Base-by-base conservation (phyloP, 2,113 vertebrate genomes). In the Mus spicilegus region DNA sequence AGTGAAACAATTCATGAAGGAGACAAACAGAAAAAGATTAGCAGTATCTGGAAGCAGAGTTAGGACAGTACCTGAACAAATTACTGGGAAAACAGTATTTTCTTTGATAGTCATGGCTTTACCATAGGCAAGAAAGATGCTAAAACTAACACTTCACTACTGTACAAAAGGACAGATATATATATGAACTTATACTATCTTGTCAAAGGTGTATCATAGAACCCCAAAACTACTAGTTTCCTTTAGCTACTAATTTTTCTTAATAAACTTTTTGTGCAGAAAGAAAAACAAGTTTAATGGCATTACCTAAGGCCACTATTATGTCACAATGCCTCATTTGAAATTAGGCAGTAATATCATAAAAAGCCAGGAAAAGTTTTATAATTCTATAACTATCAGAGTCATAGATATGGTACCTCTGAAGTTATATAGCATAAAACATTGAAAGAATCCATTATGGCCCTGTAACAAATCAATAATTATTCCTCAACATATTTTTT, bases 401-500 rank as follows among this genome's bases (percentile, higher is more conserved):
- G 33, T 88, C 85, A 92, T 75, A 89, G 76, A 80, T 65, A 75
- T 13, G 88, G 24, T 36, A 96, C 12, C 49, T 36, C 88, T 75
- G 22, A 92, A 86, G 11, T 89, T 54, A 33, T 3, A 26, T 36
- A 92, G 8, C 69, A 16, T 28, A 46, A 49, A 93, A 80, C 39
- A 63, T 84, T 54, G 63, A 65, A 95, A 89, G 20, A 80, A 93
- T 67, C 87, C 67, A 73, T 61, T 30, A 80, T 88, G 61, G 36
- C 28, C 56, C 33, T 96, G 42, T 28, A 97, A 67, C 70, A 94
- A 85, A 92, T 90, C 65, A 81, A 46, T 89, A 89, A 63, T 81
- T 90, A 51, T 94, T 95, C 91, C 63, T 80, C 3, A 87, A 92
- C 80, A 76, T 33, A 93, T 92, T 87, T 93, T 89, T 81, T 65